Conservation (phyloP, 2,888 invertebrate species). For the Phaedon cochleariae region DNA sequence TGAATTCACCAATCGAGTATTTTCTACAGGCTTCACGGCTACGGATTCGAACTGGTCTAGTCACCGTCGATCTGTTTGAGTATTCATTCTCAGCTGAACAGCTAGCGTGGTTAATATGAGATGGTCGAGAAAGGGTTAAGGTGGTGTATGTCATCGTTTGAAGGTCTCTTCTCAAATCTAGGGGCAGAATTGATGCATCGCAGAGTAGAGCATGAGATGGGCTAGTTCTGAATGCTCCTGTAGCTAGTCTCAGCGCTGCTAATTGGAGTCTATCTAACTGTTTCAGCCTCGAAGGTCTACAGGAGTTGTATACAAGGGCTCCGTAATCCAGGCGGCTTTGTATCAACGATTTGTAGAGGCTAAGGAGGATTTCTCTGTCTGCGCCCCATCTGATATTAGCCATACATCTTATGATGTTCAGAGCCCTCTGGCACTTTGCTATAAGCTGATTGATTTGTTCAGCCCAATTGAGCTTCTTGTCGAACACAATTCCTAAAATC, state of each 20-base stretch:
- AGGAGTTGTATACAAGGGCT: conserved; percentile 11
- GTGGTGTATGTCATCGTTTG: background rate
- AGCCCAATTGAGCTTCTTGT: conserved; percentile 13
- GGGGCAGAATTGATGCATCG: background rate
- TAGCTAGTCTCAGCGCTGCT: background rate
- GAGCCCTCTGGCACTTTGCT: background rate
- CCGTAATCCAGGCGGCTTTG: conserved; percentile 16
- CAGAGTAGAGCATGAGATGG: background rate
- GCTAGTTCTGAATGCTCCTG: background rate
- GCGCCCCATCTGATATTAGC: conserved; percentile 17
- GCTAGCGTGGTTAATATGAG: background rate
- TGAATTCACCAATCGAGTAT: too few species aligned
- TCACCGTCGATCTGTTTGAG: too few species aligned
- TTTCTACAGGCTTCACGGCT: too few species aligned
- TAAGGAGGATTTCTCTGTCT: conserved; percentile 4
- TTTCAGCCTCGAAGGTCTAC: background rate
- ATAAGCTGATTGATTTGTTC: conserved; percentile 1
- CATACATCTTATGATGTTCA: conserved; percentile 10
- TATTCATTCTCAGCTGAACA: too few species aligned
- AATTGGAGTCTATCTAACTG: background rate
- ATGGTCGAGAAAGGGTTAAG: background rate
- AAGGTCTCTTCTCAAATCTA: background rate
- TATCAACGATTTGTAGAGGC: conserved; percentile 8
- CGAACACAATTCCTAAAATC: conserved; percentile 7
- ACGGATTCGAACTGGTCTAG: too few species aligned